Evolutionary conservation across 2,113 vertebrate genomes (phyloP).

Genomic region (Pedetes capensis): DNA sequence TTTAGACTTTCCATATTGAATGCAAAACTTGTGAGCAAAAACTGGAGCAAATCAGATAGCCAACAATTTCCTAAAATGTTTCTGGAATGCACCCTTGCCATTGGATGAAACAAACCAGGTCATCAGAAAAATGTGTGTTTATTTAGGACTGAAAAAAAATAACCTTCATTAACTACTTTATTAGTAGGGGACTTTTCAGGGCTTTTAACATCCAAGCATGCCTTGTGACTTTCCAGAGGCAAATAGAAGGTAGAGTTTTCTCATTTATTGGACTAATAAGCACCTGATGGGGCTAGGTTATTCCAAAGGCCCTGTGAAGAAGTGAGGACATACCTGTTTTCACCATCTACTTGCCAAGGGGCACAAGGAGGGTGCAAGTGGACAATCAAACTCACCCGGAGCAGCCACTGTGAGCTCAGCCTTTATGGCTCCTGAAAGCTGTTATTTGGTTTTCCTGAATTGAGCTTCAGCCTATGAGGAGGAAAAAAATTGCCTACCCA

Average conservation of each 20-base stretch:
- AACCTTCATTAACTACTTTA: neutral
- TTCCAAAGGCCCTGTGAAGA: neutral
- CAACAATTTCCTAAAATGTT: neutral
- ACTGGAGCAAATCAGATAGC: neutral
- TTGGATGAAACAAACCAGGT: neutral
- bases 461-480: slow-evolving; percentile 15
- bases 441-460: neutral
- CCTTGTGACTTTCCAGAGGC: neutral
- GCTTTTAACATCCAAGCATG: neutral
- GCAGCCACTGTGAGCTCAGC: neutral
- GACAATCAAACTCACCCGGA: slow-evolving; percentile 9
- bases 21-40: neutral
- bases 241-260: neutral
- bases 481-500: slow-evolving; percentile 65
- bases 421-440: slow-evolving; percentile 31
- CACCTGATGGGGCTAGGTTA: neutral
- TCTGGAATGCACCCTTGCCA: neutral
- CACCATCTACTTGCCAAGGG: neutral
- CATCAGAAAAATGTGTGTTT: neutral
- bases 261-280: neutral
- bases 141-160: neutral
- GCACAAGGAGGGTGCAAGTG: neutral
- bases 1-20: neutral
- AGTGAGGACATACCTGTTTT: neutral
- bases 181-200: neutral